Percentiles rank a stretch among this genome's conserved stretches.
These are phyloP conservation scores for Glyptemys insculpta DNA, from an alignment of 2,797 vertebrate genomes.

Conservation along the genomic window DNA sequence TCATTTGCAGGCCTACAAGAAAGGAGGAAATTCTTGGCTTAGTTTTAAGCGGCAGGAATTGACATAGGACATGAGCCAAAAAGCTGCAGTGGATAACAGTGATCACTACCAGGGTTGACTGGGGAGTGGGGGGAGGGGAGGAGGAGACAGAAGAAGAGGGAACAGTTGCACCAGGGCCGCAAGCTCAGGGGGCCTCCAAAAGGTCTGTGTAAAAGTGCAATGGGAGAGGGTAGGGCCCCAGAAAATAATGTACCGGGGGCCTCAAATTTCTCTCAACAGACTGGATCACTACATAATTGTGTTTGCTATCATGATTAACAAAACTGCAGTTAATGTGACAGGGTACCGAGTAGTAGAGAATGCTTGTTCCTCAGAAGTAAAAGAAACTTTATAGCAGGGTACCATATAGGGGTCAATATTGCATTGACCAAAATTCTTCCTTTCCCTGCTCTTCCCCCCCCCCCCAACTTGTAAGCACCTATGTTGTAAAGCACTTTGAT, in stretches of 20 bases:
- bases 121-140: accelerated
- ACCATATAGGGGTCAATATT: neutral
- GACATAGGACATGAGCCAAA: neutral
- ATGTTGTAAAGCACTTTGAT: neutral
- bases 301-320: neutral
- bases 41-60: constrained; percentile 9
- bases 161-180: neutral
- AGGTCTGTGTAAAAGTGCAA: neutral
- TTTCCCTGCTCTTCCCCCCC: neutral
- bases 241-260: neutral
- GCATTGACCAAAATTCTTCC: neutral
- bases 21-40: neutral
- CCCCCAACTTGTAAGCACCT: neutral
- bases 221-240: neutral
- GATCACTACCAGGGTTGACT: neutral
- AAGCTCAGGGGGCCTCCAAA: neutral
- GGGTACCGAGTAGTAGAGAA: neutral
- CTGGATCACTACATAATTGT: neutral
- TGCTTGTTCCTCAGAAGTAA: neutral
- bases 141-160: neutral
- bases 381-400: neutral
- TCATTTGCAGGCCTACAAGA: accelerated
- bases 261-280: neutral
- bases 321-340: neutral
- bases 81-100: neutral